Conservation (phyloP, 2,888 invertebrate species). For the Orchesella flavescens region DNA sequence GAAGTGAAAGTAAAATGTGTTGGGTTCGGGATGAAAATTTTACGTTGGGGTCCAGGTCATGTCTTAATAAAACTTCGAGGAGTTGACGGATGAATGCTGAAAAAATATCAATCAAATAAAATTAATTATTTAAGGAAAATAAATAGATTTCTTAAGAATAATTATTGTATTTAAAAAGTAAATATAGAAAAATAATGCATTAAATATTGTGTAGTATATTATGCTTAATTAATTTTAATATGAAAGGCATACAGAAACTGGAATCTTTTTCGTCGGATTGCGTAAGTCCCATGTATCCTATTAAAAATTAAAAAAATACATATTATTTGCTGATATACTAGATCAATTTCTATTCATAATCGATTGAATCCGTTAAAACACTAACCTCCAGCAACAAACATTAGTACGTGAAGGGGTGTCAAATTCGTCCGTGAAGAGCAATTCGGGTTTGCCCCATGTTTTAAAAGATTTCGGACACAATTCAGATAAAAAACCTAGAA, state of each 20-base stretch:
- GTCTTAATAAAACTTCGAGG: slow-evolving; percentile 74
- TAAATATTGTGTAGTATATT: too few species aligned
- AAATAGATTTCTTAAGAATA: slow-evolving; percentile 1
- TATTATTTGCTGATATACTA: neutral
- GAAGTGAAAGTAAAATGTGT: slow-evolving; percentile 81
- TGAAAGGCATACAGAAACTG: slow-evolving; percentile 76
- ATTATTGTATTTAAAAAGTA: too few species aligned
- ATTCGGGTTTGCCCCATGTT: slow-evolving; percentile 84
- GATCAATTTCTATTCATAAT: too few species aligned
- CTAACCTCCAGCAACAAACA: slow-evolving; percentile 79
- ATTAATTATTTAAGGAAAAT: neutral
- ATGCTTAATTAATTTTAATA: neutral
- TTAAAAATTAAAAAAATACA: neutral
- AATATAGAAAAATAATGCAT: too few species aligned
- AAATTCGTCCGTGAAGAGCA: slow-evolving; percentile 82
- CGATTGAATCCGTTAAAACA: too few species aligned
- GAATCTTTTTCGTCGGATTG: slow-evolving; percentile 81
- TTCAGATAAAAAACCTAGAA: slow-evolving; percentile 81
- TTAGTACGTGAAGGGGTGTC: slow-evolving; percentile 82
- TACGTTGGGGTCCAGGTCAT: slow-evolving; percentile 76
- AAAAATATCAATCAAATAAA: neutral
- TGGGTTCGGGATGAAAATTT: slow-evolving; percentile 78
- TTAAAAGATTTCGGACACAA: slow-evolving; percentile 81
- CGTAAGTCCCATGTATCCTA: slow-evolving; percentile 81
- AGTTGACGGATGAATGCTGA: slow-evolving; percentile 81